Evolutionary conservation across 2,113 vertebrate genomes (phyloP).

Genomic region (Orycteropus afer): DNA sequence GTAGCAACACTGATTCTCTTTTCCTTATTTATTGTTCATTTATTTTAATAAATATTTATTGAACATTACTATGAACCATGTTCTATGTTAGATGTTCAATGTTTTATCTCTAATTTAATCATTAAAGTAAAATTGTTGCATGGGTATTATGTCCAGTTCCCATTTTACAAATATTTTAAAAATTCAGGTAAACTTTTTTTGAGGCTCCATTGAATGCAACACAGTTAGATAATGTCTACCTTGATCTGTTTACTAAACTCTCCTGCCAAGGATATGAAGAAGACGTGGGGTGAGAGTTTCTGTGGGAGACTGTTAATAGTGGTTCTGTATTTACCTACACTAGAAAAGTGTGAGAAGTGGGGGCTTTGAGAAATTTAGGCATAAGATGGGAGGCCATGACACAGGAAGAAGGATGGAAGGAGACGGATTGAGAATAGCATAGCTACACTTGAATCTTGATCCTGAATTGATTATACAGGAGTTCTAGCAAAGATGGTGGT

Average conservation of each 20-base stretch:
- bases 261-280: neutral
- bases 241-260: neutral
- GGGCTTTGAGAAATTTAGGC: neutral
- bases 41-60: rapidly evolving
- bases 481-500: neutral
- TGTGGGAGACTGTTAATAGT: neutral
- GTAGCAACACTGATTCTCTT: rapidly evolving
- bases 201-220: neutral
- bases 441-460: neutral
- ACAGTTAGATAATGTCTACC: no score
- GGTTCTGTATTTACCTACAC: rapidly evolving
- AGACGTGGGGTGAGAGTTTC: neutral
- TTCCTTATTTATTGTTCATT: rapidly evolving
- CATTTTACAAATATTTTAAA: rapidly evolving
- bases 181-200: rapidly evolving
- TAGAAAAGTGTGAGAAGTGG: no score
- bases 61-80: rapidly evolving
- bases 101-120: neutral
- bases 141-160: no score
- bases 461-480: neutral
- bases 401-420: neutral
- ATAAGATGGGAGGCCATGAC: rapidly evolving
- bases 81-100: rapidly evolving
- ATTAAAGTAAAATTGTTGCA: rapidly evolving
- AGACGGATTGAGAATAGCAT: neutral